Percentiles rank a stretch among this genome's conserved stretches.
phyloP scores from a whole-genome alignment of 2,113 vertebrate genomes.

The Centropus unirufus region DNA sequence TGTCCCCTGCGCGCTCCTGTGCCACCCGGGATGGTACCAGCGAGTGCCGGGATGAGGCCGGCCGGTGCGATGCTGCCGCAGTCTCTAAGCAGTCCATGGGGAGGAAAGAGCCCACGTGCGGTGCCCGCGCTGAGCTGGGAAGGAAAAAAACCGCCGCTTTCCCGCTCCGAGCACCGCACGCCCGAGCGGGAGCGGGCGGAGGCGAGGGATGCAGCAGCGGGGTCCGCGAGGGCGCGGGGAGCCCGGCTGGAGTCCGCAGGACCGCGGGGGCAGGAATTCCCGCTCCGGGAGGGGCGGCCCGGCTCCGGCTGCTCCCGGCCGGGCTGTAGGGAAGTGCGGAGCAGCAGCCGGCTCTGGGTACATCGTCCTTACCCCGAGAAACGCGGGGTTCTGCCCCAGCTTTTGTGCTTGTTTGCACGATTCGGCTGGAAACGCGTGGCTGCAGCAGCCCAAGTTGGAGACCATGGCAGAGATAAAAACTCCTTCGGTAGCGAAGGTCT shows the following conservation, averaged over 20 bases:
- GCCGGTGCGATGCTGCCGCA: background rate
- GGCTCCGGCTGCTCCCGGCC: background rate
- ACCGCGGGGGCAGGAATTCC: too few species aligned
- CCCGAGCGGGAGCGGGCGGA: background rate
- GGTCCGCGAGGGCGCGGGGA: too few species aligned
- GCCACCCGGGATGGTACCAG: background rate
- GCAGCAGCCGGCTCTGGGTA: background rate
- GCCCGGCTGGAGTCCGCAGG: too few species aligned
- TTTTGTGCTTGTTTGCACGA: rapidly evolving
- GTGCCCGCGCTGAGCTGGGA: background rate
- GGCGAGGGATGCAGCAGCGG: background rate
- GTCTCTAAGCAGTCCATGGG: background rate
- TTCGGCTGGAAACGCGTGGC: background rate
- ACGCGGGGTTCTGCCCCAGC: background rate
- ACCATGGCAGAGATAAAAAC: background rate
- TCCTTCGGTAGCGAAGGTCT: background rate
- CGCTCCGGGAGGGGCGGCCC: too few species aligned
- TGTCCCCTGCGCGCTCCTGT: background rate
- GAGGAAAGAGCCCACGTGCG: background rate
- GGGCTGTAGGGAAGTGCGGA: too few species aligned
- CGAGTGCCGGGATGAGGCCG: background rate
- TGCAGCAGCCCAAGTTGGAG: background rate
- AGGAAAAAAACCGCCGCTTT: background rate
- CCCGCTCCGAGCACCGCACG: background rate
- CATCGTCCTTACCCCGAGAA: background rate